phyloP scores from a whole-genome alignment of 2,888 invertebrate genomes.

The Oscheius myriophilus region DNA sequence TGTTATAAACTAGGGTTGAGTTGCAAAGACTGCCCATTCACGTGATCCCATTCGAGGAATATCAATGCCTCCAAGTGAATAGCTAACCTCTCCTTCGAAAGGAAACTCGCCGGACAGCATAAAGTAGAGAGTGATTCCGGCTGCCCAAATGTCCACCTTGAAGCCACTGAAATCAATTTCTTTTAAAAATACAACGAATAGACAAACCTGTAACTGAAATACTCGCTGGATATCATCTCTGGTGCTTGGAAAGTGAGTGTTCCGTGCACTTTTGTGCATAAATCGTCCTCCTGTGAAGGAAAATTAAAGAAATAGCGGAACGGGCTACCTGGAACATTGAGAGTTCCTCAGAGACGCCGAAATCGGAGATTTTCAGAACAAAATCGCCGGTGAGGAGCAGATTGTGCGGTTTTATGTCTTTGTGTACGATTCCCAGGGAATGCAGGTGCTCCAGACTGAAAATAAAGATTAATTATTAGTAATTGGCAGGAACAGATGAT shows the following conservation, averaged over 20 bases:
- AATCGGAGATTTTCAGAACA: slow-evolving; percentile 94
- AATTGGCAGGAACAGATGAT: no score
- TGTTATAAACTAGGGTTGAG: no score
- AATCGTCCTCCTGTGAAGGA: slow-evolving; percentile 78
- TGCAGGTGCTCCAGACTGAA: slow-evolving; percentile 62
- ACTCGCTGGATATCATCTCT: slow-evolving; percentile 92
- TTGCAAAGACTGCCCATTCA: no score
- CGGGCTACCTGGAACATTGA: slow-evolving; percentile 42
- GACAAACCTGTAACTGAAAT: slow-evolving; percentile 47
- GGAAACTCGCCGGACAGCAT: slow-evolving; percentile 94
- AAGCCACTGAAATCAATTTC: slow-evolving; percentile 81
- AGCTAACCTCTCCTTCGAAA: slow-evolving; percentile 81
- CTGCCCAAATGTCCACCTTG: slow-evolving; percentile 98
- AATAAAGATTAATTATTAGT: no score
- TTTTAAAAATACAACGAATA: neutral
- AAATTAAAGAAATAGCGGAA: neutral
- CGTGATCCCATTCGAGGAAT: no score
- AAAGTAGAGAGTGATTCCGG: slow-evolving; percentile 96
- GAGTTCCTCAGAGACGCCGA: slow-evolving; percentile 88
- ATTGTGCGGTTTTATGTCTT: slow-evolving; percentile 98
- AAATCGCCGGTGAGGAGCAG: slow-evolving; percentile 88
- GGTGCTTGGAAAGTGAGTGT: slow-evolving; percentile 97
- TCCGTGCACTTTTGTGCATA: slow-evolving; percentile 91
- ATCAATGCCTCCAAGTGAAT: no score
- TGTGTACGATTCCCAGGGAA: slow-evolving; percentile 87